Evolutionary conservation across 2,888 invertebrate species (phyloP).

Genomic region (Troides helena): DNA sequence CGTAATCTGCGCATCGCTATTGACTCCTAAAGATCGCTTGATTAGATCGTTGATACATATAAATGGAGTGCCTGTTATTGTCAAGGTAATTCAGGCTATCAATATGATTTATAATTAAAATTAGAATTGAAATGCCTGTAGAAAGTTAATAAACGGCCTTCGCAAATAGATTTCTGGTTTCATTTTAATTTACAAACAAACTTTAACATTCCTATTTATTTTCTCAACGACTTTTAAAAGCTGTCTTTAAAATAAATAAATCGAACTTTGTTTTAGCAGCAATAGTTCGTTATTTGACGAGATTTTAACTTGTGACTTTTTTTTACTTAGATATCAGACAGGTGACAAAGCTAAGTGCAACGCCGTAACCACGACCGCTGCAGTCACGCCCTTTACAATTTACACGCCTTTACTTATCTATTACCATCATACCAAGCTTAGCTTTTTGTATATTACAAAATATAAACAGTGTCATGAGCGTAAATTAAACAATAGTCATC

Average conservation of each 20-base stretch:
- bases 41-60: constrained; percentile 68
- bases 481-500: not conserved
- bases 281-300: not conserved
- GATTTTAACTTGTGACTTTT: not conserved
- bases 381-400: constrained; percentile 47
- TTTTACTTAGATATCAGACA: not conserved
- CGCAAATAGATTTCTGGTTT: constrained; percentile 38
- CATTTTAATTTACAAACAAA: constrained; percentile 28
- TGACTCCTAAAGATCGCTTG: constrained; percentile 51
- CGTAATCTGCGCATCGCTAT: constrained; percentile 56
- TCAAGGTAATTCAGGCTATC: constrained; percentile 58
- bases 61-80: constrained; percentile 44
- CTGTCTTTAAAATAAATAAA: no score
- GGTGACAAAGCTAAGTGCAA: constrained; percentile 37
- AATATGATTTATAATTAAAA: constrained; percentile 61
- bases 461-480: not conserved
- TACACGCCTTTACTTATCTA: constrained; percentile 17
- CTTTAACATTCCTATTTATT: not conserved
- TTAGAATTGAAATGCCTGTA: constrained; percentile 44
- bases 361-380: constrained; percentile 44
- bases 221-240: not conserved
- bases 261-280: no score
- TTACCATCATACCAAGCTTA: not conserved
- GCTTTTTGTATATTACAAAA: not conserved
- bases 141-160: constrained; percentile 71